Evolutionary conservation across 2,113 vertebrate genomes (phyloP), one percentile per base, ranked within the genome.

Genomic region (Platysternon megacephalum): DNA sequence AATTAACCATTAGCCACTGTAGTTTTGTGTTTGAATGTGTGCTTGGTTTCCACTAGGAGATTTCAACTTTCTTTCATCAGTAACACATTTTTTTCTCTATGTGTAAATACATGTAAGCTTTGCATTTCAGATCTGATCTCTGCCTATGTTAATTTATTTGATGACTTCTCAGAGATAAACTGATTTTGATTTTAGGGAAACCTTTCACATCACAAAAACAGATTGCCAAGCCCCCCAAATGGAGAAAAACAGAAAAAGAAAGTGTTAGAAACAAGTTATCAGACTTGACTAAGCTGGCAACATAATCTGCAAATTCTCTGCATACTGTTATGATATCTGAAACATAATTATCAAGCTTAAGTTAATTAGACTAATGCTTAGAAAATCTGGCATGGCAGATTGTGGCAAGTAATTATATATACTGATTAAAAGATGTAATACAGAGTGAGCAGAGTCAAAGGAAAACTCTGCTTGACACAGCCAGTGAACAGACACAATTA

Each of bases 361-460:
- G 97, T 98, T 98, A 98, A 99, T 99, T 98, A 98, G 97, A 98
- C 98, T 98, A 98, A 98, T 98, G 97, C 98, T 98, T 96, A 98
- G 97, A 98, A 98, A 98, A 98, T 98, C 98, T 98, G 98, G 96
- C 97, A 98, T 98, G 96, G 97, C 98, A 98, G 98, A 98, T 98
- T 99, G 98, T 93, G 94, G 97, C 97, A 98, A 98, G 97, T 98
- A 98, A 98, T 99, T 98, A 98, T 98, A 98, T 98, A 96, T 97
- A 95, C 97, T 97, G 95, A 98, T 98, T 98, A 98, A 98, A 98
- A 98, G 97, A 98, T 98, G 95, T 96, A 97, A 98, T 95, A 96
- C 85, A 84, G 93, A 95, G 92, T 58, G 95, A 98, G 91, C 88
- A 94, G 94, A 98, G 86, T 94, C 97, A 94, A 96, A 97, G 84